Percentiles rank a stretch among this genome's conserved stretches.
Evolutionary conservation across 2,113 vertebrate genomes (phyloP).

Genomic region (Marcusenius ussheri): DNA sequence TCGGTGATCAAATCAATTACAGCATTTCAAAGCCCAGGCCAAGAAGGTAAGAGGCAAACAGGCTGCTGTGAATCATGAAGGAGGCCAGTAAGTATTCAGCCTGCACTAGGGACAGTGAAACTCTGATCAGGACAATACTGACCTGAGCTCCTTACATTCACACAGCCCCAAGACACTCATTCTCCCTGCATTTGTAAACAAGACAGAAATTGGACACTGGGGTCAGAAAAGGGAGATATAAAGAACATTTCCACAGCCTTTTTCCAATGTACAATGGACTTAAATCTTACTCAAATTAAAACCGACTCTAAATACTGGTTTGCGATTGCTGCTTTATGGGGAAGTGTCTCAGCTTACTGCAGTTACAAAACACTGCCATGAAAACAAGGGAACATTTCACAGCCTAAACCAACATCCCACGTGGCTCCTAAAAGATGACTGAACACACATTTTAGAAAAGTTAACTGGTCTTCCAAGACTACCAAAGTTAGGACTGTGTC

Average conservation of each 20-base stretch:
- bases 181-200: not conserved
- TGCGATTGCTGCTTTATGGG: not conserved
- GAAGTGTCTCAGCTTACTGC: not conserved
- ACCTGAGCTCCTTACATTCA: not conserved
- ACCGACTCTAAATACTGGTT: not conserved
- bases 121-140: not conserved
- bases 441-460: not conserved
- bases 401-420: not conserved
- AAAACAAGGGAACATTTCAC: not conserved
- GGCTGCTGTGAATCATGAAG: not conserved
- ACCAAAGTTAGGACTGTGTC: not conserved
- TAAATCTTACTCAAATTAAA: not conserved
- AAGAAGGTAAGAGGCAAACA: conserved; percentile 7
- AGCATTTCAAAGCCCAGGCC: conserved; percentile 25
- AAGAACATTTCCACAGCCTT: not conserved
- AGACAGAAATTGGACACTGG: not conserved
- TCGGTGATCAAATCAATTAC: conserved; percentile 41
- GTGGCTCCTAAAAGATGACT: not conserved
- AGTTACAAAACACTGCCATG: not conserved
- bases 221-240: not conserved
- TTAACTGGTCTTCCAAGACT: not conserved
- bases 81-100: conserved; percentile 10
- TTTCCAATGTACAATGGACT: not conserved
- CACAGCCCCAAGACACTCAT: not conserved
- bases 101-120: not conserved